Evolutionary conservation across 1,140 invertebrate genomes (phyloP), one percentile per base, ranked within the genome.

Genomic region (Drosophila simulans): DNA sequence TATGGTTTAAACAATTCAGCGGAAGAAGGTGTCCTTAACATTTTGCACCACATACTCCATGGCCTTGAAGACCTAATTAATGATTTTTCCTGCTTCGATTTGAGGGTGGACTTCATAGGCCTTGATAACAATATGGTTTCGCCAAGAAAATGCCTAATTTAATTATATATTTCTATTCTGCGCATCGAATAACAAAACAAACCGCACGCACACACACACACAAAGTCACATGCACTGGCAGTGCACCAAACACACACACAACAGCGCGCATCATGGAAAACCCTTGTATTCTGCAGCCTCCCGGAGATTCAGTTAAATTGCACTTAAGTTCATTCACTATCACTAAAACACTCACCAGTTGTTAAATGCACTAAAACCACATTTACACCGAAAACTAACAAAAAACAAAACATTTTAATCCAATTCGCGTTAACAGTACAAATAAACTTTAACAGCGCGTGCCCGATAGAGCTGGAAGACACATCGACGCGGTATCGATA

Each of bases 161-260:
- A 81, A 81, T 46, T 70, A 48, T 39, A 57, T 77, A 77, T 55
- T 42, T 43, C 49, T 60, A 57, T 66, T 80, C 80, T 76, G 56
- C 79, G 78, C 72, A 81, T 81, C 78, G 66, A 81, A 81, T 81
- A 81, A 81, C 72, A 81, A 72, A 81, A 81, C 78, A 81, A 81
- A 81, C 65, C 78, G 78, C 65, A 69, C 60, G 35, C 60, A 71
- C 34, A 54, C 55, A 40, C 49, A 57, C 46, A 34, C 37, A 52
- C 49, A 68, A 15, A 69, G 20, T 54, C 66, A 65, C 52, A 57
- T 71, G 63, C 66, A 69, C 52, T 40, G 25, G 35, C 25, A 34
- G 25, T 57, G 48, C 56, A 57, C 40, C 42, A 59, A 54, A 53
- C 40, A 64, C 43, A 11, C 20, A 58, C 37, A 53, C 31, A 45